Conservation (phyloP, 2,797 vertebrate genomes). For the Sphenodon punctatus region DNA sequence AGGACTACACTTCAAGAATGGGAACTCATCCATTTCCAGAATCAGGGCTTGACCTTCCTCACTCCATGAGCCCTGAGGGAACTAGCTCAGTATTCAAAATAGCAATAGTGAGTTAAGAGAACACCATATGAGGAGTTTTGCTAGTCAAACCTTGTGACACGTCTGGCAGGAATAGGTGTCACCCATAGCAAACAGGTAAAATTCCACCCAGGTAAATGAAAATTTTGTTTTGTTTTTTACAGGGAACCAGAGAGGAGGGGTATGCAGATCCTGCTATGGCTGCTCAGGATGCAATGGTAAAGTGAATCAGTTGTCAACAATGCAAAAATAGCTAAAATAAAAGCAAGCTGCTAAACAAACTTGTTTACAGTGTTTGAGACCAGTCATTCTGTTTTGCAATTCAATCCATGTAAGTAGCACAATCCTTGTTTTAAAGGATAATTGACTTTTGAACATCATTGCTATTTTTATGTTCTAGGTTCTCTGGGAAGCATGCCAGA, state of each 20-base stretch:
- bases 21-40: too few species aligned
- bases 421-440: not conserved
- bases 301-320: not conserved
- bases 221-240: not conserved
- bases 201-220: too few species aligned
- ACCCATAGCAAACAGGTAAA: too few species aligned
- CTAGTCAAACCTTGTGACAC: too few species aligned
- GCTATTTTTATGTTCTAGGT: constrained; percentile 57
- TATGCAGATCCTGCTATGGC: constrained; percentile 74
- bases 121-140: too few species aligned
- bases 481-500: constrained; percentile 81
- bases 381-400: too few species aligned
- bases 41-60: too few species aligned
- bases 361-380: not conserved
- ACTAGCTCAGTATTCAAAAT: too few species aligned
- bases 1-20: too few species aligned
- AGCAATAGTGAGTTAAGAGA: too few species aligned
- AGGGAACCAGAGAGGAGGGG: constrained; percentile 79
- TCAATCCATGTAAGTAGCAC: not conserved
- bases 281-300: constrained; percentile 81
- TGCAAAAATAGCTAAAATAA: not conserved
- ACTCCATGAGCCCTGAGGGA: too few species aligned
- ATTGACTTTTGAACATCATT: not conserved
- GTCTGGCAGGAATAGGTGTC: too few species aligned
- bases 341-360: not conserved